Evolutionary conservation across 92 coral and sea anemone genomes (phyloP).

Genomic region (Epizoanthus rinbou): DNA sequence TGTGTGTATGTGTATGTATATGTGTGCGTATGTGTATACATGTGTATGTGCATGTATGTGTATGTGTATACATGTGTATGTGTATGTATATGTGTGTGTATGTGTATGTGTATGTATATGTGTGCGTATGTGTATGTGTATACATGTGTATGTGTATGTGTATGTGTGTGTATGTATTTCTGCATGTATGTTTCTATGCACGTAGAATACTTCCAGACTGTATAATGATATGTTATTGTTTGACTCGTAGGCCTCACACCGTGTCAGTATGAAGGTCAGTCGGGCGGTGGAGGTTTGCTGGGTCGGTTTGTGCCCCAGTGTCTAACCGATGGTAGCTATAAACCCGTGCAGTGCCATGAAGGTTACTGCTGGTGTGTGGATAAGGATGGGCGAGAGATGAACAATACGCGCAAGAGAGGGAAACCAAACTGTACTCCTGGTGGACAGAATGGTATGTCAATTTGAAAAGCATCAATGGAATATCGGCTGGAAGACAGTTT

Average conservation of each 20-base stretch:
- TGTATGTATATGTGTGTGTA: neutral
- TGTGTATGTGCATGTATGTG: neutral
- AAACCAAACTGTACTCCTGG: conserved; percentile 61
- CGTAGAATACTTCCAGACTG: too few relatives aligned
- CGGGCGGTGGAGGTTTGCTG: conserved; percentile 58
- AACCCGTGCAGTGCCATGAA: conserved; percentile 72
- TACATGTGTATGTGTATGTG: neutral
- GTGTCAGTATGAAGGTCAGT: conserved; percentile 76
- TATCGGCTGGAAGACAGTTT: too few relatives aligned
- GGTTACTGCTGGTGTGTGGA: conserved; percentile 97
- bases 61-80: neutral
- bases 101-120: neutral
- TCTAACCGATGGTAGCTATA: conserved; percentile 66
- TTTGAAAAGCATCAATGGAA: too few relatives aligned
- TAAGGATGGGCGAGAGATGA: conserved; percentile 75
- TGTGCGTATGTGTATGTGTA: neutral
- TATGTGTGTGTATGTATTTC: neutral
- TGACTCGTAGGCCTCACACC: conserved; percentile 73
- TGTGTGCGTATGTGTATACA: neutral
- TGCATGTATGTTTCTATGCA: too few relatives aligned
- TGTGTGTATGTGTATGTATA: neutral
- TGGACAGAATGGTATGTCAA: conserved; percentile 60
- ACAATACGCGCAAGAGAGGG: conserved; percentile 67
- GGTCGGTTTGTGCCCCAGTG: conserved; percentile 89
- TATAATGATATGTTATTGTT: neutral